A percentile compares a stretch with the other conserved stretches of the same genome.
Conservation (phyloP, 2,113 vertebrate species). For the Aleadryas rufinucha region DNA sequence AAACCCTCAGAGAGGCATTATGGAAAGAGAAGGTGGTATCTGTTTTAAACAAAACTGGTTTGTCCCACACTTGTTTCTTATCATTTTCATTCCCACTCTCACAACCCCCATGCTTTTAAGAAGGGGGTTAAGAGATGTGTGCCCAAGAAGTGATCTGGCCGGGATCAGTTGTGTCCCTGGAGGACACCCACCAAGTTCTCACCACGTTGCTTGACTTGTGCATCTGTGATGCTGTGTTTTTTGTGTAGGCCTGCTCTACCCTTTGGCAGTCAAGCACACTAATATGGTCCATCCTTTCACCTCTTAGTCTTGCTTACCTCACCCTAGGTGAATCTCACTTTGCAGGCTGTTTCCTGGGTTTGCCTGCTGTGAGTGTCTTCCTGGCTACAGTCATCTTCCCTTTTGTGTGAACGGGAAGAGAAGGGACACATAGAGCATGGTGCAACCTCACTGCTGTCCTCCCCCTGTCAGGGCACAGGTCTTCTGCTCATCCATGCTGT, state of each 20-base stretch:
- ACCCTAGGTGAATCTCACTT: not conserved
- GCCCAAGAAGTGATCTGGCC: not conserved
- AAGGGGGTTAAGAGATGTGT: not conserved
- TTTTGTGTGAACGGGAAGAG: not conserved
- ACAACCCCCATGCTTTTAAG: not conserved
- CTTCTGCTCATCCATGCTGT: not conserved
- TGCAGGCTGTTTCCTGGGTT: not conserved
- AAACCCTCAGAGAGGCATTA: not conserved
- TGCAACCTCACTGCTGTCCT: not conserved
- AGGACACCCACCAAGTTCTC: not conserved
- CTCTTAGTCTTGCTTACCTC: not conserved
- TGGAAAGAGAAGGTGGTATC: not conserved
- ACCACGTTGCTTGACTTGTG: fast-evolving
- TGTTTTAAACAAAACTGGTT: not conserved
- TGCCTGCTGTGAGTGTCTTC: not conserved
- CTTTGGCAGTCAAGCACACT: not conserved
- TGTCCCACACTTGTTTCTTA: not conserved
- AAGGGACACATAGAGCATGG: fast-evolving
- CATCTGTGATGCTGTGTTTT: not conserved
- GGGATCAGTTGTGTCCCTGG: not conserved
- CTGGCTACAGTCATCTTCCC: not conserved
- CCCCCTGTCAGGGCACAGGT: not conserved
- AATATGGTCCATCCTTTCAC: not conserved
- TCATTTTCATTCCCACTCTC: not conserved
- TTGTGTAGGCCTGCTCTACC: not conserved